Base-by-base conservation (phyloP, 2,888 invertebrate species). In the Brachyopa scutellaris region DNA sequence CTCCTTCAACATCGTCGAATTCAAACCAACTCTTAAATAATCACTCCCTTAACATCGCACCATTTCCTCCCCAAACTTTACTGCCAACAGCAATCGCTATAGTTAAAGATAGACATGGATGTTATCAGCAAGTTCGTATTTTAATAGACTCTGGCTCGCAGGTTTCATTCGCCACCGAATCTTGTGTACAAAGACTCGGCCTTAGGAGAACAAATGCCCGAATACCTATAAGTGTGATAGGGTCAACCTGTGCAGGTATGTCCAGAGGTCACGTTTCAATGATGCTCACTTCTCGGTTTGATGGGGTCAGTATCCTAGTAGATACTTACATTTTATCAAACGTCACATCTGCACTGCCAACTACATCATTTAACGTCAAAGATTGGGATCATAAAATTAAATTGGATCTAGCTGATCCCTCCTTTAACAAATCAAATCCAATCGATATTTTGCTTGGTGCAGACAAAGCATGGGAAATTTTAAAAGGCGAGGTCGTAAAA, bases 401-500 rank as follows among this genome's bases (percentile, higher is more conserved):
- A 6, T 15, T 76, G 8, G 17, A 57, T n/a, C 40, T 85, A 33
- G 80, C 78, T 23, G 67, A 85, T 55, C 77, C 73, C 31, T 66
- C 61, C 8, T 83, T 74, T 21, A 69, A 69, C 45, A 49, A 57
- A 29, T n/a, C 62, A 51, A 59, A 42, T 15, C 40, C 64, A n/a
- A 61, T 79, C 38, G 83, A 82, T 13, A 31, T 82, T 9, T 57
- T 84, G 4, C 31, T 82, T 38, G 74, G 78, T 19, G 64, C 62
- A 23, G 77, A 82, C 64, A 62, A 70, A 45, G 23, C 49, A 19
- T 74, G 72, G 66, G 64, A 72, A 8, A 74, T 84, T 23, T 49
- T 66, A 11, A 72, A 42, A 15, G 62, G 73, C 1, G 57, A 80
- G 23, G 31, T 45, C 15, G 21, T 74, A 9, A 23, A 51, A 15